phyloP scores from a whole-genome alignment of 2,113 vertebrate genomes.

The Dascyllus trimaculatus region DNA sequence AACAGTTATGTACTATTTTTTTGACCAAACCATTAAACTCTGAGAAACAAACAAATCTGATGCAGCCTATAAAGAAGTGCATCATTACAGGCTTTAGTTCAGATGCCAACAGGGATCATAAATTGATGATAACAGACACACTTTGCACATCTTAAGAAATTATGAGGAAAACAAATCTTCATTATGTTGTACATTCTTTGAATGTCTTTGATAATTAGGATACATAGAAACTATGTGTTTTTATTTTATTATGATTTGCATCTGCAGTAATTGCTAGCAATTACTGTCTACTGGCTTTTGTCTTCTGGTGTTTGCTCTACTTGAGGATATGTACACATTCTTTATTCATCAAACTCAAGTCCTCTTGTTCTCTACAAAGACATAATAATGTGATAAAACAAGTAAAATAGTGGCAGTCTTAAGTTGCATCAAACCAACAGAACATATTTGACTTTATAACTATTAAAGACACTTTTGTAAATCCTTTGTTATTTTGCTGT shows the following conservation, averaged over 20 bases:
- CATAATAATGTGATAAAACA: neutral
- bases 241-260: slow-evolving; percentile 41
- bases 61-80: slow-evolving; percentile 9
- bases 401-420: neutral
- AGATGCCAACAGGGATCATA: slow-evolving; percentile 6
- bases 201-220: slow-evolving; percentile 38
- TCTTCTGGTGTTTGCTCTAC: slow-evolving; percentile 37
- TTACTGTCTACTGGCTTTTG: slow-evolving; percentile 46
- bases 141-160: slow-evolving; percentile 31
- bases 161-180: slow-evolving; percentile 35
- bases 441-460: slow-evolving; percentile 30
- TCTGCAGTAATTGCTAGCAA: slow-evolving; percentile 49
- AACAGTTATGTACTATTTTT: neutral
- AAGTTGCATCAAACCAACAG: slow-evolving; percentile 14
- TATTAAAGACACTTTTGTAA: slow-evolving; percentile 39
- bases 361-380: neutral
- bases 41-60: neutral
- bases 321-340: slow-evolving; percentile 33
- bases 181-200: slow-evolving; percentile 56
- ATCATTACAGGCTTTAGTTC: slow-evolving; percentile 26
- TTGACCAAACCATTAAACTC: neutral
- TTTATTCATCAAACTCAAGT: slow-evolving; percentile 10
- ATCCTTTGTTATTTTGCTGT: slow-evolving; percentile 30
- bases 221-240: slow-evolving; percentile 44
- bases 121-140: slow-evolving; percentile 44